Evolutionary conservation across 2,888 invertebrate species (phyloP).

Genomic region (Aphidoletes aphidimyza): DNA sequence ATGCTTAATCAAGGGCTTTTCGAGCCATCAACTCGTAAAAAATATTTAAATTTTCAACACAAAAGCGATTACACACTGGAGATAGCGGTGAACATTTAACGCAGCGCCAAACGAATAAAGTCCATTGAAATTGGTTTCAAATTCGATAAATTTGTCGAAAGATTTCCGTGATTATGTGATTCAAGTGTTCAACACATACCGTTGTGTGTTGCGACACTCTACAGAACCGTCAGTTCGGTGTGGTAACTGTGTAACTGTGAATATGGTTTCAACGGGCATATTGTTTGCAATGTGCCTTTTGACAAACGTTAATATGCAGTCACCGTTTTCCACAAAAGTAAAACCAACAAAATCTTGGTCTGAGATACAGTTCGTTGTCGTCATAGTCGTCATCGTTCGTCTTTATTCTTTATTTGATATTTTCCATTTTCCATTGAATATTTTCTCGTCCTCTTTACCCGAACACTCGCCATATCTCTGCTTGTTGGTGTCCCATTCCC

Average conservation of each 20-base stretch:
- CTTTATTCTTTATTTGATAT: constrained; percentile 1
- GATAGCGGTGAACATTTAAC: neutral
- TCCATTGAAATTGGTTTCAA: constrained; percentile 1
- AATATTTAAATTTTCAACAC: neutral
- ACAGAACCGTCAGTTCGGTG: too few relatives aligned
- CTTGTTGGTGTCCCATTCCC: neutral
- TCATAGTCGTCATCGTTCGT: neutral
- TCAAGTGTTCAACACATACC: too few relatives aligned
- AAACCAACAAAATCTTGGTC: neutral
- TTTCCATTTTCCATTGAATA: neutral
- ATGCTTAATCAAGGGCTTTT: neutral
- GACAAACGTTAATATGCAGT: constrained; percentile 33
- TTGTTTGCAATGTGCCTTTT: constrained; percentile 36
- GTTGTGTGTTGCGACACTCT: too few relatives aligned
- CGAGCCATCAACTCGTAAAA: neutral
- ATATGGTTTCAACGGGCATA: neutral
- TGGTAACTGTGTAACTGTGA: neutral
- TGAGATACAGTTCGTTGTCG: constrained; percentile 1
- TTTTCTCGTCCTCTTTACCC: neutral
- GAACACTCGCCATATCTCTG: neutral
- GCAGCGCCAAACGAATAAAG: constrained; percentile 18
- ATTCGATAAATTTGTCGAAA: constrained; percentile 46
- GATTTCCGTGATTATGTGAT: constrained; percentile 36
- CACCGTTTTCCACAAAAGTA: constrained; percentile 3
- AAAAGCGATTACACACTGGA: neutral